Evolutionary conservation across 2,797 vertebrate genomes (phyloP).

Genomic region (Platyrinchus mystaceus): DNA sequence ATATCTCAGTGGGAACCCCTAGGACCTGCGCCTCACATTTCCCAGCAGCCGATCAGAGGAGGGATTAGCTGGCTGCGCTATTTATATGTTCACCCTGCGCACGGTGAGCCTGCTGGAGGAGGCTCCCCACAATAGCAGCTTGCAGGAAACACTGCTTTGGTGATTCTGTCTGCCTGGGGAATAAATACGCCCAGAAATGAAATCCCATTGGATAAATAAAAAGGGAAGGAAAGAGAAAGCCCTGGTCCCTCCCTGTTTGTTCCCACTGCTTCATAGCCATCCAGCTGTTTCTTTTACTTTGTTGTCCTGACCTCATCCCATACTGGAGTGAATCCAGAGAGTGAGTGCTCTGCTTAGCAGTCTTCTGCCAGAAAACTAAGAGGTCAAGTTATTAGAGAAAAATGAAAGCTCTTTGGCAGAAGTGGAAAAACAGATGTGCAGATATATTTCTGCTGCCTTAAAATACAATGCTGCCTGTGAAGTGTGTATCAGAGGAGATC

Average conservation of each 20-base stretch:
- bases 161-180: neutral
- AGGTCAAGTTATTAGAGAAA: conserved; percentile 72
- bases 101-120: neutral
- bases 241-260: conserved; percentile 23
- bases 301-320: conserved; percentile 49
- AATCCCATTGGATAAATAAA: conserved; percentile 19
- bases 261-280: conserved; percentile 21
- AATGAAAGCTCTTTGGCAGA: conserved; percentile 67
- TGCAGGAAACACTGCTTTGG: conserved; percentile 3
- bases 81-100: neutral
- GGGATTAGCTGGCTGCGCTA: neutral
- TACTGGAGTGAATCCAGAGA: conserved; percentile 61
- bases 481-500: neutral
- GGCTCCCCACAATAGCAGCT: neutral
- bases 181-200: neutral
- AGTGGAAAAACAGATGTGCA: conserved; percentile 73
- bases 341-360: conserved; percentile 15
- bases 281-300: conserved; percentile 47
- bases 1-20: neutral
- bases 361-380: conserved; percentile 64
- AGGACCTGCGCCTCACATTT: neutral
- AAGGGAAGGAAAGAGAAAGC: conserved; percentile 32
- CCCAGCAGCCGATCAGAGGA: neutral
- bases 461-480: neutral
- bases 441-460: conserved; percentile 32